Base-by-base conservation (phyloP, 2,888 invertebrate species). In the Terebella lapidaria region DNA sequence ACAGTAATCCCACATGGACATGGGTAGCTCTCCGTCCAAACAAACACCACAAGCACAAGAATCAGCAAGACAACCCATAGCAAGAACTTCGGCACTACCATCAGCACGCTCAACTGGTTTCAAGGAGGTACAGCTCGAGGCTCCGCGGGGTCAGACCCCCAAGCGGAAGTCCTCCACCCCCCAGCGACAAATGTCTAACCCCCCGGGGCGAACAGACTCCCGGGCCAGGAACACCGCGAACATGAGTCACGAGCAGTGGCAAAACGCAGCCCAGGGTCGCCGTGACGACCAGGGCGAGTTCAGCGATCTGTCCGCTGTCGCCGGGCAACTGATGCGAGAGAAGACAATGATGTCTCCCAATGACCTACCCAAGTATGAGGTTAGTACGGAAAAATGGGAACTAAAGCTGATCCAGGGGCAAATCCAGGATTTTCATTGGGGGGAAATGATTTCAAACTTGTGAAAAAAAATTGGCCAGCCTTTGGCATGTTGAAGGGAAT, bases 311-410 rank as follows among this genome's bases (percentile, higher is more conserved):
- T 22, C 49, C 25, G 28, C 30, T n/a, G 20, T 57, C n/a, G 57
- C 25, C 20, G 57, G 57, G n/a, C 28, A 22, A 25, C n/a, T 57
- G n/a, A 27, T 29, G 51, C 15, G 57, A 30, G 57, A 55, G 28
- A 57, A 60, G 35, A 55, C 54, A 3, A 28, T 56, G 30, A 22
- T 22, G 1, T 47, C 25, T 10, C 51, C 57, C 29, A 45, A 47
- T 51, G 58, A 59, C 22, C 51, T 54, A 26, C 63, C 63, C 3
- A 52, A 54, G 25, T 63, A 63, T 55, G 46, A 30, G 54, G 62
- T 62, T 45, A 46, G 57, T 57, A 54, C 10, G 3, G 18, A 10
- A 18, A 18, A 49, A 18, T 49, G 15, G 20, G n/a, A 20, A 10
- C 20, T 49, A 20, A 10, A 42, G n/a, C n/a, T n/a, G n/a, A n/a